A percentile compares a stretch with the other conserved stretches of the same genome.
phyloP scores from a whole-genome alignment of 2,888 invertebrate species.

The Drosophila recens region DNA sequence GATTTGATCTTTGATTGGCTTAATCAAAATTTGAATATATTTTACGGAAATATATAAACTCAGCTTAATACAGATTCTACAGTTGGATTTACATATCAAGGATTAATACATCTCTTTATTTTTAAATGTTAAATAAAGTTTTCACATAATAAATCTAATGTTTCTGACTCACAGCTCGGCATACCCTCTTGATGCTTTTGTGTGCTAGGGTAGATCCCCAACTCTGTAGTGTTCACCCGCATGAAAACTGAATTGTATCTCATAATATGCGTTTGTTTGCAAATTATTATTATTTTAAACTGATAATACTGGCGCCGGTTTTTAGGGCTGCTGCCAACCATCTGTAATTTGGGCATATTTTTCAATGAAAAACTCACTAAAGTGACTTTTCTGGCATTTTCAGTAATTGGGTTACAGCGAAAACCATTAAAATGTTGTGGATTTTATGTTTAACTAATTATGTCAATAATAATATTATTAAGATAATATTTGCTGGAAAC shows the following conservation, averaged over 20 bases:
- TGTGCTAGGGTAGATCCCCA: conserved; percentile 15
- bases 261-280: conserved; percentile 51
- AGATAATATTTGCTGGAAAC: conserved; percentile 8
- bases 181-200: not conserved
- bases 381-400: conserved; percentile 41
- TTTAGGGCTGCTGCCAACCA: not conserved
- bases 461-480: conserved; percentile 52
- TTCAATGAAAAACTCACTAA: conserved; percentile 11
- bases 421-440: conserved; percentile 51
- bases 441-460: conserved; percentile 59
- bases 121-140: not conserved
- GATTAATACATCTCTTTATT: not conserved
- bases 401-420: conserved; percentile 59
- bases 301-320: conserved; percentile 47
- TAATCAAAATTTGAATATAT: not conserved
- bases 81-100: no score
- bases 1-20: not conserved
- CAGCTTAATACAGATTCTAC: not conserved
- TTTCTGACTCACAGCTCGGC: not conserved
- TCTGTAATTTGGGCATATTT: conserved; percentile 28
- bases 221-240: conserved; percentile 28
- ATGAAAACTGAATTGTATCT: conserved; percentile 60
- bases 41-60: not conserved
- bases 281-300: conserved; percentile 69
- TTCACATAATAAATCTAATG: not conserved